Base-by-base conservation (phyloP, 2,888 invertebrate genomes). In the Bimastos eiseni region DNA sequence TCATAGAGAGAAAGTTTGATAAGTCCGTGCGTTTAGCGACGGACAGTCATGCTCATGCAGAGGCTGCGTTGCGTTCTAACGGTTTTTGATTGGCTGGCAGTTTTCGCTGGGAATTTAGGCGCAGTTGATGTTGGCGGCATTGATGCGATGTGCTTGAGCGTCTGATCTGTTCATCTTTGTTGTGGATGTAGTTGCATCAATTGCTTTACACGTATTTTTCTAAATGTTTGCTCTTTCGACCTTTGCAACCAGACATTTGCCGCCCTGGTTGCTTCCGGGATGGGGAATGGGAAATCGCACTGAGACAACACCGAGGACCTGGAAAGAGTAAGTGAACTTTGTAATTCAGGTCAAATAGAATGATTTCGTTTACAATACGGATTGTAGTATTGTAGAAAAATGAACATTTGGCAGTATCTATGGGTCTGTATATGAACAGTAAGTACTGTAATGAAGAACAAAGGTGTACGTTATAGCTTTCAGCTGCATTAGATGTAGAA, bases 191-290 rank as follows among this genome's bases (percentile, higher is more conserved):
- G 4, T 11, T n/a, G 70, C 70, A 70, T n/a, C 70, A n/a, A n/a
- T 70, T 70, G 70, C 70, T n/a, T 70, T 0, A n/a, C 8, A 30
- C n/a, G 13, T n/a, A 5, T 70, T 70, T 55, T 70, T n/a, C 70
- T 70, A 89, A 90, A 91, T 91, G 91, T 91, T 91, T 70, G 83
- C 91, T 33, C 49, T 91, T 34, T 91, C 91, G 41, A 90, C 91
- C 55, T 90, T 91, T 83, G 90, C 91, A 33, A 91, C 90, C 92
- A 92, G 92, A 91, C 92, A 92, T 90, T 91, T 92, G 34, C 92
- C 92, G 34, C 92, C 92, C 30, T 92, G 92, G 92, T 91, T 92
- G 84, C 89, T 92, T 37, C 92, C 92, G n/a, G 92, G 92, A n/a
- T 92, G 91, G 90, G 92, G 91, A 90, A 91, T 86, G 86, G 19